Percentiles rank a stretch among this genome's conserved stretches.
Conservation (phyloP, 2,888 invertebrate species). For the Altica lythri region DNA sequence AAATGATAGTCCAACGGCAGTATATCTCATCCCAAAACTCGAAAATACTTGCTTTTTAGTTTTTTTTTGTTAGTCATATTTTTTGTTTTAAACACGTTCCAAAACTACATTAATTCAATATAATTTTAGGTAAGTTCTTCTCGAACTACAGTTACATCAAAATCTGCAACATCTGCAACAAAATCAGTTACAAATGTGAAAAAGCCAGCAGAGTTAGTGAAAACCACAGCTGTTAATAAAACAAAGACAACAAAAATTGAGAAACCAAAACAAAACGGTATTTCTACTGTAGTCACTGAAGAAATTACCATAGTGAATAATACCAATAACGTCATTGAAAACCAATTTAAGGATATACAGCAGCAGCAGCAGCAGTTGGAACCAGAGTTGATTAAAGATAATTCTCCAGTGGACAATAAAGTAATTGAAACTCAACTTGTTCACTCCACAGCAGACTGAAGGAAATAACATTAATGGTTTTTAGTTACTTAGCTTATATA, state of each 20-base stretch:
- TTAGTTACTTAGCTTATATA: constrained; percentile 23
- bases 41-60: too few species aligned
- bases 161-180: constrained; percentile 49
- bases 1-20: too few species aligned
- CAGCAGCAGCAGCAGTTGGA: too few species aligned
- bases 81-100: too few species aligned
- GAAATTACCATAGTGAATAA: constrained; percentile 42
- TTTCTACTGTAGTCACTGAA: constrained; percentile 44
- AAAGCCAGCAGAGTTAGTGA: constrained; percentile 44
- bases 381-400: constrained; percentile 40
- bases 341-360: too few species aligned
- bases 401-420: constrained; percentile 54
- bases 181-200: constrained; percentile 49
- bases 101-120: background rate
- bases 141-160: constrained; percentile 41
- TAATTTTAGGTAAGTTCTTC: constrained; percentile 28
- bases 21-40: too few species aligned
- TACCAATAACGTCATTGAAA: constrained; percentile 9
- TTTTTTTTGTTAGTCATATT: too few species aligned
- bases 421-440: constrained; percentile 47
- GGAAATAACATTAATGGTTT: constrained; percentile 23
- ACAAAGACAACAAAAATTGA: constrained; percentile 47
- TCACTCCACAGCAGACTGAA: constrained; percentile 53
- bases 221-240: constrained; percentile 35
- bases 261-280: constrained; percentile 50